phyloP scores from a whole-genome alignment of 2,113 vertebrate genomes.

The Archocentrus centrarchus region DNA sequence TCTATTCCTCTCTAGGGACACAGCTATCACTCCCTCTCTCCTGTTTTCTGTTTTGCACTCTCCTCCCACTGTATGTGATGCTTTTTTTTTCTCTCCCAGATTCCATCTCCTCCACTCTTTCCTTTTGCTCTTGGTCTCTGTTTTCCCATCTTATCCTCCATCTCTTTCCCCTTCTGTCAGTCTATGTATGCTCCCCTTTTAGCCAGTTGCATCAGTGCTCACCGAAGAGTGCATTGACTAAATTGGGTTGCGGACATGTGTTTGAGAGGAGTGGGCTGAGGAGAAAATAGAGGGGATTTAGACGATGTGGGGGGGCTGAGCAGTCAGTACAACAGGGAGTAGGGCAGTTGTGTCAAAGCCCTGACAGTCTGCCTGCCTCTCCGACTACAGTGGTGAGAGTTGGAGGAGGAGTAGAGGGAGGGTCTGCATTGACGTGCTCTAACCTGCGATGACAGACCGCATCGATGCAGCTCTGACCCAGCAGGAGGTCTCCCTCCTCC shows the following conservation, averaged over 20 bases:
- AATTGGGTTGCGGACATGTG: constrained; percentile 60
- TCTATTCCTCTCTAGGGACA: constrained; percentile 58
- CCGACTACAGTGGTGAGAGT: constrained; percentile 7
- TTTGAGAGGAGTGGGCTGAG: constrained; percentile 32
- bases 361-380: constrained; percentile 53
- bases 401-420: constrained; percentile 45
- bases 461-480: constrained; percentile 63
- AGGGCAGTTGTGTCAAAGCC: constrained; percentile 53
- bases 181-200: constrained; percentile 5
- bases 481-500: constrained; percentile 62
- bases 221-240: constrained; percentile 40
- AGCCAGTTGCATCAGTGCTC: constrained; percentile 37
- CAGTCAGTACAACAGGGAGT: constrained; percentile 50
- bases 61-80: constrained; percentile 32
- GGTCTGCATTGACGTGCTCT: constrained; percentile 49
- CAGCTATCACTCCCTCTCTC: constrained; percentile 45
- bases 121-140: constrained; percentile 1
- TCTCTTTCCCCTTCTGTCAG: constrained; percentile 4
- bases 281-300: constrained; percentile 21
- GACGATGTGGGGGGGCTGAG: constrained; percentile 23
- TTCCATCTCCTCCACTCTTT: constrained; percentile 3
- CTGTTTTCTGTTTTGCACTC: constrained; percentile 40
- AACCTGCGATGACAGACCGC: constrained; percentile 69
- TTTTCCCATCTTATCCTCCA: constrained; percentile 15
- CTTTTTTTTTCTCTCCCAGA: background rate